Evolutionary conservation across 1,140 invertebrate species (phyloP).

Genomic region (Cherax quadricarinatus): DNA sequence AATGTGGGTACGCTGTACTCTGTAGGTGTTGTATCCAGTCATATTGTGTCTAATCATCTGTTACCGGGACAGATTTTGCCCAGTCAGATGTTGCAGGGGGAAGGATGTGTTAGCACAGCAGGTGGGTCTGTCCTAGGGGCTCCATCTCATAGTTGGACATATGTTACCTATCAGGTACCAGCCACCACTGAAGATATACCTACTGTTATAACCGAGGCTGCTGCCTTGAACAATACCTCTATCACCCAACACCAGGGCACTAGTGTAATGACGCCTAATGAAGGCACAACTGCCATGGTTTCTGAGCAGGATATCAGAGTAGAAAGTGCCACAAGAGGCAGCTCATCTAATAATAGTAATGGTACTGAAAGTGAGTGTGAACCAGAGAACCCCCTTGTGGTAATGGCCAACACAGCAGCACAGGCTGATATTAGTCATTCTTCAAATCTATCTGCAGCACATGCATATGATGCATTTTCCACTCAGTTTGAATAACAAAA

Average conservation of each 20-base stretch:
- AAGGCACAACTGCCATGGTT: neutral
- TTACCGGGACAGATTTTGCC: constrained; percentile 55
- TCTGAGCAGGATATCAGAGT: neutral
- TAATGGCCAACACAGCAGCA: constrained; percentile 27
- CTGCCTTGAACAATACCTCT: constrained; percentile 30
- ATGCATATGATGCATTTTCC: neutral
- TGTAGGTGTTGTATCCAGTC: constrained; percentile 44
- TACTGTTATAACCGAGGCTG: constrained; percentile 42
- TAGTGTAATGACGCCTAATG: neutral
- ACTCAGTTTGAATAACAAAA: too few species aligned
- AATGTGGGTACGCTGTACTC: constrained; percentile 44
- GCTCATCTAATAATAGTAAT: neutral
- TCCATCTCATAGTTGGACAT: constrained; percentile 56
- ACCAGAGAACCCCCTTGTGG: constrained; percentile 14
- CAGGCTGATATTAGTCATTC: constrained; percentile 29
- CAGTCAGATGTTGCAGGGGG: constrained; percentile 38
- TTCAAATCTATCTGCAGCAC: constrained; percentile 22
- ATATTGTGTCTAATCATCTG: constrained; percentile 48
- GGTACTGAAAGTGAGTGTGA: neutral
- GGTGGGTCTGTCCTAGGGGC: constrained; percentile 37
- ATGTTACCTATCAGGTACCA: constrained; percentile 61
- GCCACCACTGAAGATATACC: constrained; percentile 43
- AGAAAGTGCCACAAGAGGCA: neutral
- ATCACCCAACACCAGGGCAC: constrained; percentile 18
- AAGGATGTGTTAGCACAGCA: constrained; percentile 22